Percentiles rank a stretch among this genome's conserved stretches.
These are phyloP conservation scores for Cataglyphis rosenhaueri DNA, from an alignment of 2,888 invertebrate genomes.

Conservation along the genomic window DNA sequence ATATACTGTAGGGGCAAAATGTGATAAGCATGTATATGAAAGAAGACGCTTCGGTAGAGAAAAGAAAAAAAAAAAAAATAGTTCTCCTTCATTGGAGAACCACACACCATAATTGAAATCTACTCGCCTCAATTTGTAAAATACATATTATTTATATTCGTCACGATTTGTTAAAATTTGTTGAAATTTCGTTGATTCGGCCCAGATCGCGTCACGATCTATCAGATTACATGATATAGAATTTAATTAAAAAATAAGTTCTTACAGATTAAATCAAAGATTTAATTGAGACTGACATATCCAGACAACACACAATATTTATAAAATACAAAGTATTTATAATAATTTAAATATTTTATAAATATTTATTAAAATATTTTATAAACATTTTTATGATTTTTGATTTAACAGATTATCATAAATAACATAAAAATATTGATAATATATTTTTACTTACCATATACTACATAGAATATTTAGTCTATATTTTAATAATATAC, in stretches of 20 bases:
- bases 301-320: too few species aligned
- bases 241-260: conserved; percentile 14
- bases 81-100: conserved; percentile 14
- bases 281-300: neutral
- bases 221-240: conserved; percentile 10
- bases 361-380: too few species aligned
- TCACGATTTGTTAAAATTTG: neutral
- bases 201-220: neutral
- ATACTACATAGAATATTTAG: too few species aligned
- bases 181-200: neutral
- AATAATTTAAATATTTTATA: too few species aligned
- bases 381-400: too few species aligned
- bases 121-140: conserved; percentile 22
- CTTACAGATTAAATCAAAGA: conserved; percentile 7
- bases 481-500: too few species aligned
- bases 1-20: neutral
- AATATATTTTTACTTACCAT: too few species aligned
- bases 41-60: neutral
- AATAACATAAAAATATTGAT: too few species aligned
- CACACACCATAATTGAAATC: neutral
- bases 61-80: conserved; percentile 7
- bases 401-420: too few species aligned
- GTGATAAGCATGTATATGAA: neutral
- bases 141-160: neutral
- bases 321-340: too few species aligned